Base-by-base conservation (phyloP, 1,140 invertebrate genomes). In the Polyergus mexicanus region DNA sequence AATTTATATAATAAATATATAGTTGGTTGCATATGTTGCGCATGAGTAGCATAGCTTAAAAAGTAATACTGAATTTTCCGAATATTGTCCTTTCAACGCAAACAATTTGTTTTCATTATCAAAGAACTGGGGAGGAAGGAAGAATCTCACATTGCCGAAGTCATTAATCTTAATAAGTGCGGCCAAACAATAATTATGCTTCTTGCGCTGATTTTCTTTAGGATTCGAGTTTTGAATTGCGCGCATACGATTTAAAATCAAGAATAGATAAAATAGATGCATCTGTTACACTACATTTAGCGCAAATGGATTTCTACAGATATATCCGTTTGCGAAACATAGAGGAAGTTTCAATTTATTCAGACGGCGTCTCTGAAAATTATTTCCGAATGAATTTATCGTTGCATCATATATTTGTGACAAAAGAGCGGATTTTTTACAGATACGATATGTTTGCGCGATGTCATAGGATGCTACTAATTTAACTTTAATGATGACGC, bases 111-210 rank as follows among this genome's bases (percentile, higher is more conserved):
- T 78, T 51, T 41, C 76, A 32, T 28, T 58, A 77, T 76, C 47
- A 75, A 51, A 71, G 51, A 38, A n/a, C 51, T n/a, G 58, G 11
- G 47, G 7, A 41, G 25, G 63, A 66, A 32, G 32, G 32, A 22
- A 41, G n/a, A 71, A 66, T 84, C 22, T 54, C 47, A 54, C 47
- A 54, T 84, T 81, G 72, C 58, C 63, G n/a, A 25, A 28, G 47
- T 13, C 63, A 72, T 86, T 84, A 84, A 68, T 84, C 78, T 84
- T 86, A 83, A 84, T 75, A 58, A 84, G 38, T 25, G 68, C 32
- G 47, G 38, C 22, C 51, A 47, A 58, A 81, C 58, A 74, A 63
- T 41, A 47, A 83, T 60, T 72, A 74, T 60, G 25, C 25, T 74
- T 38, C 44, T 28, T 62, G 16, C 16, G 8, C 28, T 56, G 68